Base-by-base conservation (phyloP, 2,797 vertebrate species). In the Cossypha heuglini region DNA sequence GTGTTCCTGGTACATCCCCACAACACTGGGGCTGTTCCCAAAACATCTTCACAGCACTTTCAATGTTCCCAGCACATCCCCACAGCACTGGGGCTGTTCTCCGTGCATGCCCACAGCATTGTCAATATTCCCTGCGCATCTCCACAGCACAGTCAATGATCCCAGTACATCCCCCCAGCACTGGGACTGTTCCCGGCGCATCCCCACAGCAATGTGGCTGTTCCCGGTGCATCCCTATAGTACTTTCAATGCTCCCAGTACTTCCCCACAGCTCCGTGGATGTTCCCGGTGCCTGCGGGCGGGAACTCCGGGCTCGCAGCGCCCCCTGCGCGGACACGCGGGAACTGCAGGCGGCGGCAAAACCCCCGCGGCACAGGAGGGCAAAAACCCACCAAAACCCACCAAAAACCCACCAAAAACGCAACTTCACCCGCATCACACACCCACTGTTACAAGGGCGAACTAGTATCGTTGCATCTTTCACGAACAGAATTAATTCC, bases 231-330 rank as follows among this genome's bases (percentile, higher is more conserved):
- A 19, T 31, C 20, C 33, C 21, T 28, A 3, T 10, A 1, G 35
- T 46, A 0, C 13, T 48, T 48, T 9, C 0, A 4, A 0, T 15
- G 46, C 8, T 49, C 25, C 48, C 25, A 4, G 4, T 0, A 0
- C 25, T 20, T 26, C 35, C 43, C 28, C 35, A 3, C 13, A 0
- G 46, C 73, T 0, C 11, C 4, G 1, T 3, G 10, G 4, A 2
- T 37, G 33, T 19, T 38, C 35, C 61, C 26, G 0, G 17, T 1
- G 4, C 57, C 42, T 13, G 43, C 24, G 18, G 25, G 18, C 4
- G 35, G 45, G 28, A 95, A 24, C 10, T 13, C 42, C 11, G 17
- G 64, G 45, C 72, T 42, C 43, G 45, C 85, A 86, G 91, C 52
- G 48, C 67, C 93, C 88, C 15, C 93, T 92, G 78, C 2, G 17